phyloP scores from a whole-genome alignment of 2,113 vertebrate genomes.

The Halcyon senegalensis region DNA sequence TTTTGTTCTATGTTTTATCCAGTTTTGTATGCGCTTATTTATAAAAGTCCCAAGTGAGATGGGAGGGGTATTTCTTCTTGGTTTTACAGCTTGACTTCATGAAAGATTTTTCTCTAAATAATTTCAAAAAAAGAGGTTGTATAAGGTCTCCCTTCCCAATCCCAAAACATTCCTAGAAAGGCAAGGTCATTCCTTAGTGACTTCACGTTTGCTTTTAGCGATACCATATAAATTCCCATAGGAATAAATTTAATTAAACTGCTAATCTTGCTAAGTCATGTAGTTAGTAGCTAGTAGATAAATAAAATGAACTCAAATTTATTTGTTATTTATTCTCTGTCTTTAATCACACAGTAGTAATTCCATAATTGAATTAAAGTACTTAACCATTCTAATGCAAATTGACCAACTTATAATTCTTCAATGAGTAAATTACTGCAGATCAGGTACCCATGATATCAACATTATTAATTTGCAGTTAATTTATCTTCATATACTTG shows the following conservation, averaged over 20 bases:
- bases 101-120: not conserved
- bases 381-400: conserved; percentile 37
- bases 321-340: conserved; percentile 37
- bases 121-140: not conserved
- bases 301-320: conserved; percentile 3
- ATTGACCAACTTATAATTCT: not conserved
- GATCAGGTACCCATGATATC: not conserved
- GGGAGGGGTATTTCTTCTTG: not conserved
- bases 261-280: not conserved
- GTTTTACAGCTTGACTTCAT: not conserved
- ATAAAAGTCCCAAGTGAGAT: not conserved
- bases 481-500: not conserved
- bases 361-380: conserved; percentile 62
- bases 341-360: conserved; percentile 39
- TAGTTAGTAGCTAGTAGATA: not conserved
- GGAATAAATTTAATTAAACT: conserved; percentile 33
- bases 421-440: not conserved
- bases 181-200: not conserved
- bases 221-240: not conserved
- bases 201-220: not conserved
- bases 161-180: not conserved
- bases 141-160: not conserved
- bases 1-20: not conserved
- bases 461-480: not conserved
- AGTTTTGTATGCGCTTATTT: not conserved